A percentile compares a stretch with the other conserved stretches of the same genome.
Evolutionary conservation across 2,888 invertebrate genomes (phyloP).

Genomic region (Octodonta nipae): DNA sequence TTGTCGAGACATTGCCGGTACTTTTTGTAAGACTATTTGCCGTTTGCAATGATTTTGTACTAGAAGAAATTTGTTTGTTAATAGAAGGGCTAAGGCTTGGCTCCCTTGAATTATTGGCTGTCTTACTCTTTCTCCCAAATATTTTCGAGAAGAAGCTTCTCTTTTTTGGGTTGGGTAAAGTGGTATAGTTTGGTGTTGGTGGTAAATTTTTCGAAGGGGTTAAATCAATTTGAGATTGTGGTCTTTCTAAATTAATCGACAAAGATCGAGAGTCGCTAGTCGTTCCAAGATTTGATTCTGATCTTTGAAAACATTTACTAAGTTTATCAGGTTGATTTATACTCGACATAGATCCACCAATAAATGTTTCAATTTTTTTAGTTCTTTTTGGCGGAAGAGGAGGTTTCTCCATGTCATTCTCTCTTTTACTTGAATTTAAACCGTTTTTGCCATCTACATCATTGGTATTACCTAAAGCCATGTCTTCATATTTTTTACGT

Average conservation of each 20-base stretch:
- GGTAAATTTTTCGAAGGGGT: constrained; percentile 31
- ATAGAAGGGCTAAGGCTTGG: constrained; percentile 20
- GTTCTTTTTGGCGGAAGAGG: constrained; percentile 70
- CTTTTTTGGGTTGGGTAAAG: constrained; percentile 45
- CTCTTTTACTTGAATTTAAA: constrained; percentile 31
- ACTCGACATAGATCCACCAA: constrained; percentile 24
- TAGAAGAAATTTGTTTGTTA: constrained; percentile 9
- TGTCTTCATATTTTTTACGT: constrained; percentile 16
- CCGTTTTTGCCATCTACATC: neutral
- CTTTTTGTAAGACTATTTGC: constrained; percentile 23
- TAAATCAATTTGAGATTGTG: constrained; percentile 19
- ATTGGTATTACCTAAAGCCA: constrained; percentile 2
- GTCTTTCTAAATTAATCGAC: constrained; percentile 27
- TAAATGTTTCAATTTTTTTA: constrained; percentile 40
- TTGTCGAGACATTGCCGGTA: constrained; percentile 30
- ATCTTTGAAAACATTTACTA: no score
- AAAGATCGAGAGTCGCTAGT: constrained; percentile 23
- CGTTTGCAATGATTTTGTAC: constrained; percentile 17
- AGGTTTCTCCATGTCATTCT: constrained; percentile 42
- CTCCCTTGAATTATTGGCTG: constrained; percentile 28
- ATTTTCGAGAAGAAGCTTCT: constrained; percentile 51
- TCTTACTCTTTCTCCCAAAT: constrained; percentile 43
- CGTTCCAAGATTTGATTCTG: constrained; percentile 17
- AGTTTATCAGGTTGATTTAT: constrained; percentile 16
- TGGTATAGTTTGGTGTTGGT: constrained; percentile 31